A percentile compares a stretch with the other conserved stretches of the same genome.
phyloP scores from a whole-genome alignment of 2,888 invertebrate genomes.

The Tetranychus truncatus region DNA sequence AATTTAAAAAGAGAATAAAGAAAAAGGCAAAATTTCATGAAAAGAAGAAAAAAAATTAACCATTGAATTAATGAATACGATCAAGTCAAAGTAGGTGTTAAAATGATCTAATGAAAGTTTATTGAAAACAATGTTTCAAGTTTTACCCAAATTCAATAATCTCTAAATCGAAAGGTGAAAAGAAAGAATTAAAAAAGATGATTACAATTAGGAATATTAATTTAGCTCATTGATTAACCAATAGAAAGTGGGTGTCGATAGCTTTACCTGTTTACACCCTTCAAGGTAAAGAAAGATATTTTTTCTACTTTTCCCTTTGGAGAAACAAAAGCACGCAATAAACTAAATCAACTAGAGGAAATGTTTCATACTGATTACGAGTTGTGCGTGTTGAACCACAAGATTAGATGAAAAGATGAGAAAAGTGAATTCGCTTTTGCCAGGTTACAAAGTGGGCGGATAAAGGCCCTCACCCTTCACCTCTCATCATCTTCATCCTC shows the following conservation, averaged over 20 bases:
- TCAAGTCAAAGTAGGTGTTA: too few relatives aligned
- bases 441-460: background rate
- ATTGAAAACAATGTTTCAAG: too few relatives aligned
- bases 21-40: too few relatives aligned
- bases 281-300: background rate
- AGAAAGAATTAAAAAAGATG: too few relatives aligned
- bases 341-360: background rate
- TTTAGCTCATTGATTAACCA: background rate
- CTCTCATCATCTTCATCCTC: background rate
- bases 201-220: background rate
- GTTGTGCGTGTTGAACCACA: background rate
- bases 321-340: background rate
- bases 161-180: too few relatives aligned
- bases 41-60: too few relatives aligned
- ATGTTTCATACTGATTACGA: background rate
- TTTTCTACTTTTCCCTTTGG: background rate
- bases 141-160: too few relatives aligned
- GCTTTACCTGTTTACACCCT: background rate
- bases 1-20: too few relatives aligned
- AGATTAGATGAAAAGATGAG: too few relatives aligned
- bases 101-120: too few relatives aligned
- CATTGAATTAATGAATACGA: too few relatives aligned
- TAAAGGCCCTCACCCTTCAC: background rate
- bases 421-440: background rate
- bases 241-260: background rate